Evolutionary conservation across 2,888 invertebrate genomes (phyloP).

Genomic region (Fragum whitleyi): DNA sequence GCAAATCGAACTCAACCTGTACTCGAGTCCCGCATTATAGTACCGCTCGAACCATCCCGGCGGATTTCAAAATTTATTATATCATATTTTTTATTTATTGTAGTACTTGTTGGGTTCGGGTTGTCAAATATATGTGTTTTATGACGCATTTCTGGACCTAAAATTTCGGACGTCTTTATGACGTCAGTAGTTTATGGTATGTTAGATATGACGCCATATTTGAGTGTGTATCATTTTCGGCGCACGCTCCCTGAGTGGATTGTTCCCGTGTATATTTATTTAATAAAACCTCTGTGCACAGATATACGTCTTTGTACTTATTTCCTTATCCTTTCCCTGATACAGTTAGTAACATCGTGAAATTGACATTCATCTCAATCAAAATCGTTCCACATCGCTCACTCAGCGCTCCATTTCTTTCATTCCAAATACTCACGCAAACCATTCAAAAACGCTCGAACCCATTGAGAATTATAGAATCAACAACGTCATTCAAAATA

Average conservation of each 20-base stretch:
- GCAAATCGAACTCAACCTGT: slow-evolving; percentile 45
- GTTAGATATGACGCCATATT: slow-evolving; percentile 36
- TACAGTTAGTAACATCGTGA: no score
- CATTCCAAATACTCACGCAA: no score
- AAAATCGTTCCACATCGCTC: no score
- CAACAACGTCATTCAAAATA: no score
- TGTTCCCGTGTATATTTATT: slow-evolving; percentile 73
- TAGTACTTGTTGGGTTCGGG: slow-evolving; percentile 17
- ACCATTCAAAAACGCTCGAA: no score
- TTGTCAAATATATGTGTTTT: slow-evolving; percentile 26
- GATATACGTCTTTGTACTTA: slow-evolving; percentile 30
- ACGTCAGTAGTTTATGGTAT: not conserved
- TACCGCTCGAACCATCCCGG: slow-evolving; percentile 33
- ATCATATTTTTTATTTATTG: slow-evolving; percentile 1
- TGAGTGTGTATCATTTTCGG: slow-evolving; percentile 58
- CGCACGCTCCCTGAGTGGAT: slow-evolving; percentile 70
- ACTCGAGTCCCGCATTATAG: slow-evolving; percentile 60
- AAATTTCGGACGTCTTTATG: slow-evolving; percentile 6
- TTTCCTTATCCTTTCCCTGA: slow-evolving; percentile 3
- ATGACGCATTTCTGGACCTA: not conserved
- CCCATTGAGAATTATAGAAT: no score
- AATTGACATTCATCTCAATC: no score
- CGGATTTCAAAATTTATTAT: slow-evolving; percentile 7
- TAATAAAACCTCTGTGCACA: slow-evolving; percentile 77
- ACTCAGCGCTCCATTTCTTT: no score